A percentile compares a stretch with the other conserved stretches of the same genome.
These are phyloP conservation scores for Cheirogaleus medius DNA, from an alignment of 2,113 vertebrate genomes.

Conservation along the genomic window DNA sequence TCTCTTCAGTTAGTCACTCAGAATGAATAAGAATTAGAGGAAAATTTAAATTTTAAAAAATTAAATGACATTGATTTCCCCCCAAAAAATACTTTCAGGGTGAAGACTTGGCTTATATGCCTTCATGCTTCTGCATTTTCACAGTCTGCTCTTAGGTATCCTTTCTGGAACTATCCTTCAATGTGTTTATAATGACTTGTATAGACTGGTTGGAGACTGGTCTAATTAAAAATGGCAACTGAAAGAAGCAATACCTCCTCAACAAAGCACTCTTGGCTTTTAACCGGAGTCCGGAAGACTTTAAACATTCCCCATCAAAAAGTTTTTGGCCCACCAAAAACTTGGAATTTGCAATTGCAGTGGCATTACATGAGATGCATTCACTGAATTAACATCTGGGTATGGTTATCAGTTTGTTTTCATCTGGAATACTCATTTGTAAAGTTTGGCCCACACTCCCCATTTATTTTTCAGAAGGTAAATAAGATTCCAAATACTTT, in stretches of 20 bases:
- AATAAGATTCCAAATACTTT: not conserved
- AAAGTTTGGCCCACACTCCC: not conserved
- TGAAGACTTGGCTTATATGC: not conserved
- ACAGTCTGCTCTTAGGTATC: not conserved
- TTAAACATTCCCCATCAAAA: not conserved
- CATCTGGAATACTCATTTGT: slow-evolving; percentile 50
- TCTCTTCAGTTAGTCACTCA: not conserved
- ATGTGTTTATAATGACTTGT: not conserved
- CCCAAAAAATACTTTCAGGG: not conserved
- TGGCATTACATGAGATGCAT: not conserved
- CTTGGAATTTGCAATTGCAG: not conserved
- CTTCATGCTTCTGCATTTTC: not conserved
- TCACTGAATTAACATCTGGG: slow-evolving; percentile 37
- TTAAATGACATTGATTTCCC: not conserved
- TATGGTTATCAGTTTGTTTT: slow-evolving; percentile 45
- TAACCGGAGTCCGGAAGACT: not conserved
- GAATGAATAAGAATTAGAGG: not conserved
- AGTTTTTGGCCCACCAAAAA: not conserved
- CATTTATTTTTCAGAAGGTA: slow-evolving; percentile 26
- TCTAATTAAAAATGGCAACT: not conserved
- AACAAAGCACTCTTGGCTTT: not conserved
- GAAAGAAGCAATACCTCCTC: not conserved
- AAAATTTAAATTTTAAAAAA: not conserved
- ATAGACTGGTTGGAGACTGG: not conserved
- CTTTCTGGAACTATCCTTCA: not conserved